Percentiles rank a stretch among this genome's conserved stretches.
Conservation (phyloP, 1,140 invertebrate species). For the Euwallacea similis region DNA sequence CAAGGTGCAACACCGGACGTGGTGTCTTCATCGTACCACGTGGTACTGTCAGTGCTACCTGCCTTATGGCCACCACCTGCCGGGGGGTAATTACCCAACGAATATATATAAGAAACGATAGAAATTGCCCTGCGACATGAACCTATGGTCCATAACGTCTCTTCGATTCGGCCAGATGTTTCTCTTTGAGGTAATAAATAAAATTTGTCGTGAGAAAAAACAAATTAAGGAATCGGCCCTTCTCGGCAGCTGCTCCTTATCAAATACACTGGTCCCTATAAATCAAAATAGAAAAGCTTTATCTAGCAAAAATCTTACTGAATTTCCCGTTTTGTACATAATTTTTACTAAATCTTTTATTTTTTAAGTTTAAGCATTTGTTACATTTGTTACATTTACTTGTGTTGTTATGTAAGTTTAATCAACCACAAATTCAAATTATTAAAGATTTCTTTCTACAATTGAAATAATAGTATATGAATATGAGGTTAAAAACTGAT, state of each 20-base stretch:
- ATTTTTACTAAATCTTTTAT: too few species aligned
- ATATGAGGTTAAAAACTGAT: too few species aligned
- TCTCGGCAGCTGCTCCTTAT: constrained; percentile 15
- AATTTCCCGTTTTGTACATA: too few species aligned
- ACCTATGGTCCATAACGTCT: constrained; percentile 8
- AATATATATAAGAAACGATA: not conserved
- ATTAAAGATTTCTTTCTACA: too few species aligned
- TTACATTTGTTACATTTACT: too few species aligned
- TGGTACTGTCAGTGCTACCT: constrained; percentile 32
- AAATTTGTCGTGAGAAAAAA: constrained; percentile 2
- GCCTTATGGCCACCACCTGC: constrained; percentile 38
- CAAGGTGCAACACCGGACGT: constrained; percentile 31
- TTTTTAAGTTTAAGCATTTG: too few species aligned
- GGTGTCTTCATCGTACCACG: constrained; percentile 20
- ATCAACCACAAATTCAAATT: too few species aligned
- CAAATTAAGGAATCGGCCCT: constrained; percentile 9
- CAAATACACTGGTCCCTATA: not conserved
- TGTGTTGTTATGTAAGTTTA: too few species aligned
- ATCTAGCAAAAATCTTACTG: too few species aligned
- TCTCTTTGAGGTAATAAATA: not conserved
- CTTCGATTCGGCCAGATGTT: constrained; percentile 2
- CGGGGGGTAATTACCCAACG: constrained; percentile 14
- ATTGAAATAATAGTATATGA: too few species aligned
- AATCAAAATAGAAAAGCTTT: too few species aligned
- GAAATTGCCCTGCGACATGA: constrained; percentile 31